Conservation (phyloP, 2,888 invertebrate species). For the Lysandra coridon region DNA sequence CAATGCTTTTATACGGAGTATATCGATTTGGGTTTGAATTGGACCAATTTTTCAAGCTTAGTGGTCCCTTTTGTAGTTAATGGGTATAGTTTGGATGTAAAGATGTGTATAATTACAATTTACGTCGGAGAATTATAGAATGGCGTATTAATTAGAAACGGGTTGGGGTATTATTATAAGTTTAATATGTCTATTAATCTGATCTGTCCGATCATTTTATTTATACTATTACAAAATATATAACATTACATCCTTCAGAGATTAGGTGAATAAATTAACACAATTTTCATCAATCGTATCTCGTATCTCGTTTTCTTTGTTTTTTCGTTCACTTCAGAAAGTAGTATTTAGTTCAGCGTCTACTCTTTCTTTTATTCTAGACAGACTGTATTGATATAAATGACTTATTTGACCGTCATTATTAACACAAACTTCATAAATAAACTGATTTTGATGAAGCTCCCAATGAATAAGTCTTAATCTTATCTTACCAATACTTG, state of each 20-base stretch:
- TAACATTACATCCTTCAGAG: neutral
- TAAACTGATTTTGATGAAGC: too few relatives aligned
- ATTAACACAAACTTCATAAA: too few relatives aligned
- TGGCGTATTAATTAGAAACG: constrained; percentile 27
- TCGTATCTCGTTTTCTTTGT: neutral
- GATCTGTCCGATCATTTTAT: neutral
- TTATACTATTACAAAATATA: neutral
- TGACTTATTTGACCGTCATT: too few relatives aligned
- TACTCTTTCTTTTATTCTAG: too few relatives aligned
- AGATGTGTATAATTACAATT: constrained; percentile 60
- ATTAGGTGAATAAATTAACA: neutral
- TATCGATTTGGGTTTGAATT: constrained; percentile 69
- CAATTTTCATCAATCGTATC: too few relatives aligned
- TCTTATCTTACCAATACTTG: too few relatives aligned
- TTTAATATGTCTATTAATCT: constrained; percentile 2
- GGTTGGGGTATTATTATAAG: neutral
- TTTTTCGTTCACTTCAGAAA: neutral
- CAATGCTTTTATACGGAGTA: constrained; percentile 32
- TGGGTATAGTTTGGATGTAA: constrained; percentile 59
- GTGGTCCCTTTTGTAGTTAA: constrained; percentile 71
- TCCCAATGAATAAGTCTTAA: too few relatives aligned
- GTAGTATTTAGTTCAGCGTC: too few relatives aligned
- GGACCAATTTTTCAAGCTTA: constrained; percentile 78
- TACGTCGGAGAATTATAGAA: constrained; percentile 47
- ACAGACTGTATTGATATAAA: too few relatives aligned